These are phyloP conservation scores for Nymphalis c-album DNA, from an alignment of 2,888 invertebrate genomes.

Conservation along the genomic window DNA sequence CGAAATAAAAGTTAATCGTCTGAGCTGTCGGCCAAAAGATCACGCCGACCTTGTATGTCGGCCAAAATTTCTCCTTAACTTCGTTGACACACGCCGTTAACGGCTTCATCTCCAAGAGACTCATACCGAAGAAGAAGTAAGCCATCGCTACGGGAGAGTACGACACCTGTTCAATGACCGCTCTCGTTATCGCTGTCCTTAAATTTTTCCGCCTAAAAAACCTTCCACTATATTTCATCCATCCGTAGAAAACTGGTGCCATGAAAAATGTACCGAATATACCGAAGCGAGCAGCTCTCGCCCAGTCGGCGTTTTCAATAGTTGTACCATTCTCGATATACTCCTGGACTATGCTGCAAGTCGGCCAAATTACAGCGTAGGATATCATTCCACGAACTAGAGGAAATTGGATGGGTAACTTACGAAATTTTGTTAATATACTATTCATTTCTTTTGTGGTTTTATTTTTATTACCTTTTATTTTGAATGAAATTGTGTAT, in stretches of 20 bases:
- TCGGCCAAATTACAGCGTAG: slow-evolving; percentile 87
- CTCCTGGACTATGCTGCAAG: slow-evolving; percentile 86
- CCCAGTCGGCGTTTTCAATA: slow-evolving; percentile 72
- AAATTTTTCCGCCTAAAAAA: slow-evolving; percentile 58
- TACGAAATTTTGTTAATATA: slow-evolving; percentile 66
- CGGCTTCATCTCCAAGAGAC: slow-evolving; percentile 84
- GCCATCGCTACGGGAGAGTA: slow-evolving; percentile 87
- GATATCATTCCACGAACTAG: slow-evolving; percentile 84
- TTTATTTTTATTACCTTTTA: neutral
- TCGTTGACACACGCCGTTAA: slow-evolving; percentile 83
- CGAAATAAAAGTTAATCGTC: slow-evolving; percentile 86
- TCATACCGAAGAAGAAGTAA: slow-evolving; percentile 89
- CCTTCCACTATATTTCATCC: slow-evolving; percentile 82
- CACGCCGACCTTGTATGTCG: slow-evolving; percentile 86
- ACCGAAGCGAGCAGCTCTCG: slow-evolving; percentile 85
- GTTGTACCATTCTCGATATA: slow-evolving; percentile 59
- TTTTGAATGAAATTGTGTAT: too few relatives aligned
- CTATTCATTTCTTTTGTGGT: slow-evolving; percentile 29
- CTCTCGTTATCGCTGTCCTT: slow-evolving; percentile 60
- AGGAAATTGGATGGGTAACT: slow-evolving; percentile 72
- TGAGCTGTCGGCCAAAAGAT: slow-evolving; percentile 87
- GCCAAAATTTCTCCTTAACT: slow-evolving; percentile 86
- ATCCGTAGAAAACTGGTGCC: slow-evolving; percentile 88
- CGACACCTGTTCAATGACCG: slow-evolving; percentile 84
- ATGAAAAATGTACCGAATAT: slow-evolving; percentile 88